phyloP scores from a whole-genome alignment of 2,888 invertebrate genomes.

The Scaptomyza parva region DNA sequence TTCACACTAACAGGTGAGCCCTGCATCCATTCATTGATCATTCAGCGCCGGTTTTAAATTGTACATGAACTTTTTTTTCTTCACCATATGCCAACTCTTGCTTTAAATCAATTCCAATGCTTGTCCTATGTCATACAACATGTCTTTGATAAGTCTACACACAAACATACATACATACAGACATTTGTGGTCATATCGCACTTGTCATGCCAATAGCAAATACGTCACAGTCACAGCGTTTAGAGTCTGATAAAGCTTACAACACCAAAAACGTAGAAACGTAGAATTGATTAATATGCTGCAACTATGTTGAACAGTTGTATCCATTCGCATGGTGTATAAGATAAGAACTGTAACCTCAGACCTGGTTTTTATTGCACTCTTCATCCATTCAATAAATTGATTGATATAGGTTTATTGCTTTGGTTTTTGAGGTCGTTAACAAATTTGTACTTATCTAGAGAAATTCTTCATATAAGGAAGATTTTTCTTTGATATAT shows the following conservation, averaged over 20 bases:
- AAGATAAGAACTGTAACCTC: constrained; percentile 13
- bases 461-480: no score
- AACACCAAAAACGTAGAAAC: background rate
- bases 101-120: constrained; percentile 7
- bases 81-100: constrained; percentile 42
- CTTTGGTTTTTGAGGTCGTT: constrained; percentile 10
- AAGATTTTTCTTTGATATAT: no score
- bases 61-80: no score
- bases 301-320: constrained; percentile 39
- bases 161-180: background rate
- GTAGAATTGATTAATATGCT: constrained; percentile 13
- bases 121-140: constrained; percentile 8
- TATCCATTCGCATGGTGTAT: constrained; percentile 40
- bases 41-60: background rate
- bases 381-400: constrained; percentile 4
- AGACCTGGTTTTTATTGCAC: constrained; percentile 10
- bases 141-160: constrained; percentile 45
- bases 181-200: constrained; percentile 15
- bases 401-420: background rate
- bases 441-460: background rate
- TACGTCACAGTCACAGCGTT: constrained; percentile 49
- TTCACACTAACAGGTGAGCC: constrained; percentile 92
- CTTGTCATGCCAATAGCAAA: constrained; percentile 38
- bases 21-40: background rate
- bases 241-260: constrained; percentile 24